A percentile compares a stretch with the other conserved stretches of the same genome.
These are phyloP conservation scores for Andrena dorsata DNA, from an alignment of 2,888 invertebrate species.

Conservation along the genomic window DNA sequence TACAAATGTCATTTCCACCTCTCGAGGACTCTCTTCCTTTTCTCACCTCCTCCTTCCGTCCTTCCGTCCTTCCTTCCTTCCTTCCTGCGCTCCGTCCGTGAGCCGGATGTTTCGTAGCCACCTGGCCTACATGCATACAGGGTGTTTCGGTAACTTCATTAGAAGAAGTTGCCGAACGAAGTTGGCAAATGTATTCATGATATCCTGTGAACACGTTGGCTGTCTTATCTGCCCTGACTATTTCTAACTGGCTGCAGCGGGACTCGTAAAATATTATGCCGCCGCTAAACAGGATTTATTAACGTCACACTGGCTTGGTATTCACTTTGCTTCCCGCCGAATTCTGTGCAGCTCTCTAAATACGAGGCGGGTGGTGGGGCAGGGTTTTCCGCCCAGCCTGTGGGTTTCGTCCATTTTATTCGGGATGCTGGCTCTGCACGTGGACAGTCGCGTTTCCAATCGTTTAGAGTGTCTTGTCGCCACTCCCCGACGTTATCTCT, in stretches of 20 bases:
- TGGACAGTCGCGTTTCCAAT: too few relatives aligned
- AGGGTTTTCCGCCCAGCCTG: too few relatives aligned
- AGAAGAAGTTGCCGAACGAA: neutral
- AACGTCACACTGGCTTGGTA: neutral
- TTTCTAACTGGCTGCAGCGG: conserved; percentile 2
- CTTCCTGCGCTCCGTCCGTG: conserved; percentile 44
- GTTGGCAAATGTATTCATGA: neutral
- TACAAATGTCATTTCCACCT: conserved; percentile 81
- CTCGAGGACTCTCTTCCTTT: conserved; percentile 59
- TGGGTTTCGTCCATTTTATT: too few relatives aligned
- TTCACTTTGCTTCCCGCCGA: neutral
- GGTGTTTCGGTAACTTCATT: conserved; percentile 30
- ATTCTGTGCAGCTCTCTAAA: neutral
- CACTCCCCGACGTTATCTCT: too few relatives aligned
- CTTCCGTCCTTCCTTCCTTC: conserved; percentile 36
- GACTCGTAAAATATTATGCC: neutral
- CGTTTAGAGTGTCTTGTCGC: too few relatives aligned
- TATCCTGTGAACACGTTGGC: conserved; percentile 12
- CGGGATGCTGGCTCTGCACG: too few relatives aligned
- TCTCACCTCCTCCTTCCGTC: conserved; percentile 51
- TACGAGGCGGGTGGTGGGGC: neutral
- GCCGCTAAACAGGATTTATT: neutral
- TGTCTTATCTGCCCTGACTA: conserved; percentile 16
- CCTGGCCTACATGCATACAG: conserved; percentile 14
- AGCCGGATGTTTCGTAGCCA: conserved; percentile 39